Evolutionary conservation across 2,113 vertebrate genomes (phyloP), one percentile per base, ranked within the genome.

Genomic region (Plotosus lineatus): DNA sequence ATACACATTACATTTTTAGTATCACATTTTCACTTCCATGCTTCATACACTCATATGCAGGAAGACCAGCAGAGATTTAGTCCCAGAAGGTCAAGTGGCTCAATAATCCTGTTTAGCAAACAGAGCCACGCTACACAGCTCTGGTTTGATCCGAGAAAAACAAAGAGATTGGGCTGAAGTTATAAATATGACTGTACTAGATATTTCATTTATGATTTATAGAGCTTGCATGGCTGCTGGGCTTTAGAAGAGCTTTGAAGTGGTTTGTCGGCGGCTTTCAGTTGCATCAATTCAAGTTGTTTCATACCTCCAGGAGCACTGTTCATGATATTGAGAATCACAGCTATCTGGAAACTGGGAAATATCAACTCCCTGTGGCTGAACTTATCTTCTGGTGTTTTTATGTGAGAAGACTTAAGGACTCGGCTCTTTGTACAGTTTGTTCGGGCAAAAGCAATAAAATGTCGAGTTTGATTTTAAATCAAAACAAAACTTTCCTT

Each of bases 101-200:
- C 26, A 71, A 38, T 82, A 84, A 84, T 82, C 79, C 77, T 82
- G 79, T 84, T 84, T 76, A 79, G 69, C 68, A 40, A 63, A 78
- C 51, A 77, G 72, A 63, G 44, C 63, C 65, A 23, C 33, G 71
- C 79, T 74, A 44, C 81, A 83, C 65, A 81, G 65, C 72, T 28
- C 51, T 9, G 46, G 48, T 74, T 73, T 68, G 55, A 42, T 38
- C 72, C 76, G 55, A 76, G 71, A 68, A 77, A 71, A 77, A 66
- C 60, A 84, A 77, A 71, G 46, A 60, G 63, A 51, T 82, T 55
- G 69, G 60, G 19, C 36, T 50, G 36, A 38, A n/a, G 81, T 78
- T 81, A 81, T 86, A 83, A 86, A 82, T 85, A 84, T 61, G 81
- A 42, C 77, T 51, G 28, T 61, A 71, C 68, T 40, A 58, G 21